Conservation (phyloP, 2,797 vertebrate genomes). For the Morelia viridis region DNA sequence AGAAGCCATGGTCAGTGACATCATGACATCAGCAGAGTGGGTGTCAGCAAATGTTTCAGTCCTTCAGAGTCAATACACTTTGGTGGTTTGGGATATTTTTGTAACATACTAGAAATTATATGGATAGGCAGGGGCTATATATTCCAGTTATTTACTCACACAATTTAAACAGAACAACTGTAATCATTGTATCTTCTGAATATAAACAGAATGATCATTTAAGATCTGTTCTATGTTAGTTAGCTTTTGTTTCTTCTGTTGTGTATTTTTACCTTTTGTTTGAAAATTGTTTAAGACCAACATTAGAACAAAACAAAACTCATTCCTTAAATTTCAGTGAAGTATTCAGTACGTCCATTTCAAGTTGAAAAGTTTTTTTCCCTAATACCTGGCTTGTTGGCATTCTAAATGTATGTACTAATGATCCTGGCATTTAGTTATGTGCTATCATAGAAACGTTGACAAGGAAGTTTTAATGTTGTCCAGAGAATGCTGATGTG, state of each 20-base stretch:
- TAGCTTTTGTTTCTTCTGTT: neutral
- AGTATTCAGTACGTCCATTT: neutral
- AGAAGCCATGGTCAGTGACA: neutral
- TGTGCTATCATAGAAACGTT: neutral
- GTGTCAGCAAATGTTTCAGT: neutral
- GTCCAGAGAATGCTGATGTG: neutral
- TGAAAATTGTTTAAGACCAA: neutral
- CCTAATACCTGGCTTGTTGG: neutral
- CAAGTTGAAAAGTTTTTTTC: neutral
- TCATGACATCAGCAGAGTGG: neutral
- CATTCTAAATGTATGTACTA: neutral
- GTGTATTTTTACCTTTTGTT: neutral
- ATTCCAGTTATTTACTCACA: neutral
- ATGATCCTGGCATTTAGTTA: neutral
- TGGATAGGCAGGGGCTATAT: neutral
- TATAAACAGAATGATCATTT: neutral
- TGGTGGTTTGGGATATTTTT: neutral
- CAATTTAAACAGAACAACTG: neutral
- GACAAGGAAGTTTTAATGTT: neutral
- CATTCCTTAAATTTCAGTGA: neutral
- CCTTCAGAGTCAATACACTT: neutral
- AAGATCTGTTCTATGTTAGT: neutral
- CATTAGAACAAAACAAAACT: neutral
- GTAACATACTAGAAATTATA: neutral
- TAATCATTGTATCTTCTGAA: neutral